Evolutionary conservation across 1,140 invertebrate genomes (phyloP), one percentile per base, ranked within the genome.

Genomic region (Orius laevigatus): DNA sequence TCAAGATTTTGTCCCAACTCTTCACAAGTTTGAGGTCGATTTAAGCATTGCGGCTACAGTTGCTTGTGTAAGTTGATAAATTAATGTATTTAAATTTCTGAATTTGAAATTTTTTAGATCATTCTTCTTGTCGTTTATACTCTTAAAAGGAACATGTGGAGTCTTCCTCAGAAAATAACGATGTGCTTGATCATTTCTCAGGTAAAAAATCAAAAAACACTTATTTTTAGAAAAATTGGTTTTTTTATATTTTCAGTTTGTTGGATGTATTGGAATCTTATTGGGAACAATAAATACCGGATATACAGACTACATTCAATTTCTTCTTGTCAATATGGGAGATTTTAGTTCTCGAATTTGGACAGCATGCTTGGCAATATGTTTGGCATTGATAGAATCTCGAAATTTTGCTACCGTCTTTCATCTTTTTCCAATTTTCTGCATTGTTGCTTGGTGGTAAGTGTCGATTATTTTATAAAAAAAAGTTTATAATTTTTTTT

Each of bases 111-210:
- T 55, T 48, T 56, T 49, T 43, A 72, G 71, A 55, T 82, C 9
- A 91, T 86, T 84, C 71, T 92, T 19, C 50, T 91, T 0, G 62
- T 78, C 1, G 72, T 90, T 8, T 81, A 93, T 56, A 63, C 78
- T n/a, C 62, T 78, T 3, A 82, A 79, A 0, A 79, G 79, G 57
- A 81, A 81, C 6, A 31, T 32, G n/a, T 45, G 43, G 51, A 74
- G 76, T 52, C 70, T 90, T 58, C 88, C 88, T 11, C 89, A 94
- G 63, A 73, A 74, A 53, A 75, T 90, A 47, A 89, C 87, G 0
- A 62, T 81, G 15, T 84, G 74, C 57, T 66, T 92, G 16, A 67
- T 86, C 45, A 57, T 86, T 3, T 80, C 85, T 38, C 90, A 95
- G 72, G 76, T 86, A 50, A 46, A 31, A 16, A 38, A 41, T 43